Base-by-base conservation (phyloP, 2,113 vertebrate genomes). In the Labrus mixtus region DNA sequence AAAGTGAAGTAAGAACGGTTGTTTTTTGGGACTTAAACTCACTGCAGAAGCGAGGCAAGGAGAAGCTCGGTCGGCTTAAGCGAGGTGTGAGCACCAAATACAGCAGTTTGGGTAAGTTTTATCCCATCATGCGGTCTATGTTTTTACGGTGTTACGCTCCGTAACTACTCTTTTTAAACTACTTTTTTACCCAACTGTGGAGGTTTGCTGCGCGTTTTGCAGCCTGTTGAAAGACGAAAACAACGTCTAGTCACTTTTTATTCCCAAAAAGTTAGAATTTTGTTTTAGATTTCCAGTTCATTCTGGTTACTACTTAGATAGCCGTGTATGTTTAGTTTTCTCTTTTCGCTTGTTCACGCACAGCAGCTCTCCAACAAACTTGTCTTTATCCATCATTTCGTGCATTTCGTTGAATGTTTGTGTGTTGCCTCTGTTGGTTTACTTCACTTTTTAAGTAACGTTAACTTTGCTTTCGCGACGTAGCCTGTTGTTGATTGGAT, bases 71-170 rank as follows among this genome's bases (percentile, higher is more conserved):
- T n/a, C 19, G 82, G 41, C 36, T 23, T 41, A 73, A 56, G 36
- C 77, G 76, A 75, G 82, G 85, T 71, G 85, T 68, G 81, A 87
- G 87, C 71, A 72, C 83, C 82, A 76, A 78, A 75, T 64, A 59
- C 56, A 78, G 80, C 79, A 79, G 87, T 85, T 91, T 88, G 55
- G 91, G 94, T 94, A 23, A 93, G 93, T 93, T 91, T 77, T 25
- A 19, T 37, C 33, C 55, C 43, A 66, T 60, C 80, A 45, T 84
- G 73, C 78, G 74, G 43, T 81, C 66, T 74, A 39, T 83, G 78
- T 79, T 90, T 68, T 65, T 80, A 36, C 73, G 46, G 46, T 48
- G 46, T 16, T 48, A 48, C 17, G 53, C 43, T 46, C 29, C 29
- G 33, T 70, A 60, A 61, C 58, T 45, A 50, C 68, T 22, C n/a